phyloP scores from a whole-genome alignment of 2,797 vertebrate genomes.

The Scolopax bukidnonensis region DNA sequence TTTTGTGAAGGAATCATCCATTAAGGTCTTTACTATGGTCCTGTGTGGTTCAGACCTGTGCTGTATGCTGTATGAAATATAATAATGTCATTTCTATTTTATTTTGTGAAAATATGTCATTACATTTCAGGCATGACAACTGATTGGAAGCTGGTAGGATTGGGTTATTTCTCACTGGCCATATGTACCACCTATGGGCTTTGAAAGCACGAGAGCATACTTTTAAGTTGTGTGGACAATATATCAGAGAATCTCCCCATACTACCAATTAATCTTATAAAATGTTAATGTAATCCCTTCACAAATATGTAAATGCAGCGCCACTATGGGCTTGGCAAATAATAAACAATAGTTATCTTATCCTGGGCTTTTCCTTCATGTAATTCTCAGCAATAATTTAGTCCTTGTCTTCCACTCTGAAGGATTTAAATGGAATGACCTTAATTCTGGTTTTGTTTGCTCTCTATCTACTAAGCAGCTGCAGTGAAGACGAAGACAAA shows the following conservation, averaged over 20 bases:
- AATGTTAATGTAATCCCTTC: slow-evolving; percentile 74
- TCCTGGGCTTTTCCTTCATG: slow-evolving; percentile 59
- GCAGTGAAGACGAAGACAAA: slow-evolving; percentile 81
- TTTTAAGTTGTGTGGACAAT: slow-evolving; percentile 28
- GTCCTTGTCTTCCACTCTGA: slow-evolving; percentile 75
- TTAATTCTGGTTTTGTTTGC: slow-evolving; percentile 83
- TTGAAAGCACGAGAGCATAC: background rate
- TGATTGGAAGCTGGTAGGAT: background rate
- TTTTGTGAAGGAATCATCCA: background rate
- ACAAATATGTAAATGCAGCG: slow-evolving; percentile 75
- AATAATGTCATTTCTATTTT: background rate
- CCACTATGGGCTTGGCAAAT: slow-evolving; percentile 70
- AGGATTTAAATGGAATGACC: slow-evolving; percentile 83
- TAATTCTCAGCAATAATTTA: slow-evolving; percentile 79
- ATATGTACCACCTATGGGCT: background rate
- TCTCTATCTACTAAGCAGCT: slow-evolving; percentile 78
- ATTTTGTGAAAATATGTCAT: background rate
- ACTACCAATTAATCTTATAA: slow-evolving; percentile 73
- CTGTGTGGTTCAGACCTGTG: background rate
- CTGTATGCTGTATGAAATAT: background rate
- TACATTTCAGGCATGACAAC: background rate
- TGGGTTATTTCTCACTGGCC: background rate
- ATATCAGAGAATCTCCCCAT: slow-evolving; percentile 45
- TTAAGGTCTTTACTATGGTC: background rate
- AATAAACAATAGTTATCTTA: slow-evolving; percentile 75